Evolutionary conservation across 2,888 invertebrate species (phyloP).

Genomic region (Cactoblastis cactorum): DNA sequence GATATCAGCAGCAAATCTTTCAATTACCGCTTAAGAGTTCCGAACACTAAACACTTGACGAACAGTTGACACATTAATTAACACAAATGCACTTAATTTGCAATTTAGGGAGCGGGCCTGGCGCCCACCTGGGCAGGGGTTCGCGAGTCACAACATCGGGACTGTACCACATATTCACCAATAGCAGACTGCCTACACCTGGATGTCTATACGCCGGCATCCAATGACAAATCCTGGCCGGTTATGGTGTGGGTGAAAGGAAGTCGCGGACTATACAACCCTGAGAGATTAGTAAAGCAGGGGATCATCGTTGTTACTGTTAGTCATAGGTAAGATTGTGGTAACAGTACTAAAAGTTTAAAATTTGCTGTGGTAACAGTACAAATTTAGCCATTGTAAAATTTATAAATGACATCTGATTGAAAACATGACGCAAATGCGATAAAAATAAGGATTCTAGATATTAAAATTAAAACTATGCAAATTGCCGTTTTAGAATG

Average conservation of each 20-base stretch:
- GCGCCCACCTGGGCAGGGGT: slow-evolving; percentile 57
- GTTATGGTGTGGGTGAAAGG: slow-evolving; percentile 63
- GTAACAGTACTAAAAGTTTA: background rate
- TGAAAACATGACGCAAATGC: too few species aligned
- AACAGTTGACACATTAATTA: too few species aligned
- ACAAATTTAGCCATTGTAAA: too few species aligned
- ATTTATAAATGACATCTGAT: too few species aligned
- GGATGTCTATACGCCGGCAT: slow-evolving; percentile 81
- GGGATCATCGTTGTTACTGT: slow-evolving; percentile 55
- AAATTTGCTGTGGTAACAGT: too few species aligned
- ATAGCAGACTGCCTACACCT: slow-evolving; percentile 82
- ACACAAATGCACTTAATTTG: too few species aligned
- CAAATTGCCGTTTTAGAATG: slow-evolving; percentile 35
- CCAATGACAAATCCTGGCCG: slow-evolving; percentile 41
- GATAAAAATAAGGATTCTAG: background rate
- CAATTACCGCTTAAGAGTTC: too few species aligned
- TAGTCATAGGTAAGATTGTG: slow-evolving; percentile 53
- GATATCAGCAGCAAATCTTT: too few species aligned
- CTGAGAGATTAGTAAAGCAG: slow-evolving; percentile 46
- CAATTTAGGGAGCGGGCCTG: slow-evolving; percentile 49
- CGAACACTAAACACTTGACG: too few species aligned
- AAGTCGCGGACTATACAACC: slow-evolving; percentile 43
- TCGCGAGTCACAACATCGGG: slow-evolving; percentile 39
- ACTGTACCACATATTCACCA: slow-evolving; percentile 41
- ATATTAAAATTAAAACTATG: background rate